phyloP scores from a whole-genome alignment of 1,140 invertebrate species.

The Heliconius hermathena region DNA sequence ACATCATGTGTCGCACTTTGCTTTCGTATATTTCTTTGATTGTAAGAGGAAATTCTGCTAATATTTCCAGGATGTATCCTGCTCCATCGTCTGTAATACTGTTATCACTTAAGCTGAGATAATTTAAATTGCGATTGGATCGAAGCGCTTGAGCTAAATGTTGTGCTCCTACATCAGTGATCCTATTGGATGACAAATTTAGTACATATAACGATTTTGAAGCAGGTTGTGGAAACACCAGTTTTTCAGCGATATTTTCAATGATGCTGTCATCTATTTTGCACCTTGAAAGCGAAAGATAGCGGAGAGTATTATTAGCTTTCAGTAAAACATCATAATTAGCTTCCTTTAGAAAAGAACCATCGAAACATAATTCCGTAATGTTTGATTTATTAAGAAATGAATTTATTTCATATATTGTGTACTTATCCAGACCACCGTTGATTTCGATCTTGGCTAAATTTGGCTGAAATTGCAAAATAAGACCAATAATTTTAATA shows the following conservation, averaged over 20 bases:
- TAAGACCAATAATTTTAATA: constrained; percentile 53
- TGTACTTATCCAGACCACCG: constrained; percentile 44
- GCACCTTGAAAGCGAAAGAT: constrained; percentile 60
- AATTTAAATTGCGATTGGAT: constrained; percentile 55
- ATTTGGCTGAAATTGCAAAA: constrained; percentile 45
- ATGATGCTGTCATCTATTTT: constrained; percentile 54
- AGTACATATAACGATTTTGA: constrained; percentile 54
- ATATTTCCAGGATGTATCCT: constrained; percentile 43
- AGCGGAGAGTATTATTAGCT: constrained; percentile 36
- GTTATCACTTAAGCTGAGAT: not conserved
- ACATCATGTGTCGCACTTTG: constrained; percentile 47
- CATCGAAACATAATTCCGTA: constrained; percentile 58
- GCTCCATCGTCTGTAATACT: constrained; percentile 56
- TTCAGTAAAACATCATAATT: constrained; percentile 59
- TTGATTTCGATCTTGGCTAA: constrained; percentile 51
- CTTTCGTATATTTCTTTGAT: constrained; percentile 46
- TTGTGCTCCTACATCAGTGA: constrained; percentile 59
- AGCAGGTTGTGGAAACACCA: constrained; percentile 49
- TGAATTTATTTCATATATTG: constrained; percentile 55
- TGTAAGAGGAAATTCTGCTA: constrained; percentile 51
- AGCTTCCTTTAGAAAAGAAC: constrained; percentile 48
- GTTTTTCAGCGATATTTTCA: constrained; percentile 44
- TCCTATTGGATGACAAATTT: constrained; percentile 61
- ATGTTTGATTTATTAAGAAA: constrained; percentile 49
- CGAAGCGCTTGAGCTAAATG: constrained; percentile 52